These are phyloP conservation scores for Papilio helenus DNA, from an alignment of 1,140 invertebrate genomes.

Conservation along the genomic window DNA sequence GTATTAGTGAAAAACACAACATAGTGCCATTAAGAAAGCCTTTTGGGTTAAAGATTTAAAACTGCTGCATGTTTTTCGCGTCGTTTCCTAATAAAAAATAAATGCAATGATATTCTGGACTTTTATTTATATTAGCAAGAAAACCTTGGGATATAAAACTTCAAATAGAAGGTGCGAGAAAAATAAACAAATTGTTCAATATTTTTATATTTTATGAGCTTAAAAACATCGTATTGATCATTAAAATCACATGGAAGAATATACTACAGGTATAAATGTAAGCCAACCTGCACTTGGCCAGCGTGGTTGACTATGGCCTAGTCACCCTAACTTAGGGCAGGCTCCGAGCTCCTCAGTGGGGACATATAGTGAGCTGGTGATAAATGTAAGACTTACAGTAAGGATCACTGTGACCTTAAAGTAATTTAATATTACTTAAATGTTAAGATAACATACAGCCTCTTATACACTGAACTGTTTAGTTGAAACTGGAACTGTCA, in stretches of 20 bases:
- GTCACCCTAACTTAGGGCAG: no score
- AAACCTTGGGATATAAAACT: not conserved
- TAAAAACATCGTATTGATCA: not conserved
- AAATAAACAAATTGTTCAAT: not conserved
- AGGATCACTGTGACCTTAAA: no score
- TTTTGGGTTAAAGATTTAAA: slow-evolving; percentile 5
- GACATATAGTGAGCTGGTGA: no score
- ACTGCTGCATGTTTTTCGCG: slow-evolving; percentile 31
- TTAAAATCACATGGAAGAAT: not conserved
- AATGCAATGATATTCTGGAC: slow-evolving; percentile 25
- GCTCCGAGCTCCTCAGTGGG: no score
- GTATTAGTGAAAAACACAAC: not conserved
- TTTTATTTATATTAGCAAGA: slow-evolving; percentile 19
- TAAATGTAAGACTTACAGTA: no score
- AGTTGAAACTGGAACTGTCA: no score
- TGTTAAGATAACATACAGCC: no score
- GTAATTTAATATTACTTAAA: no score
- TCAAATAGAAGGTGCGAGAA: not conserved
- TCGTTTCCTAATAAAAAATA: slow-evolving; percentile 37
- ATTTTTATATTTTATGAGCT: not conserved
- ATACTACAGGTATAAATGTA: slow-evolving; percentile 4
- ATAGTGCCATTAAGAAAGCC: slow-evolving; percentile 17
- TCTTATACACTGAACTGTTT: no score
- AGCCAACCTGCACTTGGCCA: no score
- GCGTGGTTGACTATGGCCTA: no score